Conservation (phyloP, 2,113 vertebrate species). For the Apistogramma diplotaenia region DNA sequence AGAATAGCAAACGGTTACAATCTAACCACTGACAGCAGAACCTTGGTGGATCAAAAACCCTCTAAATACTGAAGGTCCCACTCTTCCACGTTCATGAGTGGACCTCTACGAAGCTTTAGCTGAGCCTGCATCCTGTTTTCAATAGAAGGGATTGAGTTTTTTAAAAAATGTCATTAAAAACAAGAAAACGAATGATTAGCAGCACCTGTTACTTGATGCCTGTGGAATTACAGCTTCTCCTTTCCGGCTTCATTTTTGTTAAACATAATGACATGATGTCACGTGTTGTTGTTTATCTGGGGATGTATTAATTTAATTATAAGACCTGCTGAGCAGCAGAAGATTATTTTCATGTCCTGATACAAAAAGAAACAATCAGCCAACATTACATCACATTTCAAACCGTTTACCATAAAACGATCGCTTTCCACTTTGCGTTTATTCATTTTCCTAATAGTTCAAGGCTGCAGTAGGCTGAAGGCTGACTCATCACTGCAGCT, state of each 20-base stretch:
- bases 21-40: fast-evolving
- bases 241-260: neutral
- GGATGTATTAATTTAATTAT: neutral
- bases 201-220: too few species aligned
- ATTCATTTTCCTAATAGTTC: neutral
- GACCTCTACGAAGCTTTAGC: too few species aligned
- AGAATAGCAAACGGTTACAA: neutral
- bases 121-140: too few species aligned
- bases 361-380: too few species aligned
- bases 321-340: neutral
- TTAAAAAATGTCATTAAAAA: too few species aligned
- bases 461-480: neutral
- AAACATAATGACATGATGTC: fast-evolving
- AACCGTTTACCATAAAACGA: neutral
- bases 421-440: neutral
- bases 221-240: too few species aligned
- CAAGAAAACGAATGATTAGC: too few species aligned
- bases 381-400: neutral
- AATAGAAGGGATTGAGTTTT: too few species aligned
- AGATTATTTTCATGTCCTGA: neutral
- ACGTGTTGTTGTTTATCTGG: neutral
- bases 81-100: too few species aligned
- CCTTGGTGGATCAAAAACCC: too few species aligned
- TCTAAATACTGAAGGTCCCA: too few species aligned
- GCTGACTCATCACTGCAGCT: neutral